Evolutionary conservation across 2,888 invertebrate genomes (phyloP).

Genomic region (Flexamia atlantica): DNA sequence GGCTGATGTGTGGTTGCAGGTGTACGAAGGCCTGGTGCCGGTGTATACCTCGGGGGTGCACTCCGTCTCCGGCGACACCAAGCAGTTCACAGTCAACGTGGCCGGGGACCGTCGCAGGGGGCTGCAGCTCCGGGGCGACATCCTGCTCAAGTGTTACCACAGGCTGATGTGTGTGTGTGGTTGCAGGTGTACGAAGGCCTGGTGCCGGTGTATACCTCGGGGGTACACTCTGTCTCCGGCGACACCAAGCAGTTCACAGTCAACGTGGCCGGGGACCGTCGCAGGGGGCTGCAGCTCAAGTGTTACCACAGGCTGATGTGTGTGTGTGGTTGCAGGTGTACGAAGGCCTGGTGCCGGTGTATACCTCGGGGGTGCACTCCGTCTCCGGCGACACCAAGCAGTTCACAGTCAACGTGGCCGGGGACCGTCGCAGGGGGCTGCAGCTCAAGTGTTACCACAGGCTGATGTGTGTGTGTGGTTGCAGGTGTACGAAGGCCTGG

Average conservation of each 20-base stretch:
- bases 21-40: slow-evolving; percentile 94
- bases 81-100: slow-evolving; percentile 84
- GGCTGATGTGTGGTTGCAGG: too few relatives aligned
- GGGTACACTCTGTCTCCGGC: slow-evolving; percentile 84
- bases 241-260: slow-evolving; percentile 83
- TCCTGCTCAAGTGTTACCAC: slow-evolving; percentile 92
- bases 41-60: slow-evolving; percentile 92
- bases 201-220: slow-evolving; percentile 92
- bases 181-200: slow-evolving; percentile 89
- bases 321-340: slow-evolving; percentile 78
- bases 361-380: slow-evolving; percentile 89
- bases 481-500: slow-evolving; percentile 91
- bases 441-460: slow-evolving; percentile 90
- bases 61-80: slow-evolving; percentile 81
- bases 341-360: slow-evolving; percentile 93
- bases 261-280: slow-evolving; percentile 80
- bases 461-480: too few relatives aligned
- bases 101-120: slow-evolving; percentile 80
- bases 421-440: slow-evolving; percentile 80
- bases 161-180: too few relatives aligned
- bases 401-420: slow-evolving; percentile 84
- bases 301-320: slow-evolving; percentile 96
- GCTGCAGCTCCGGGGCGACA: slow-evolving; percentile 90
- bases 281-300: slow-evolving; percentile 84
- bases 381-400: slow-evolving; percentile 82